These are phyloP conservation scores for Thaumatotibia leucotreta DNA, from an alignment of 1,140 invertebrate genomes.

Conservation along the genomic window DNA sequence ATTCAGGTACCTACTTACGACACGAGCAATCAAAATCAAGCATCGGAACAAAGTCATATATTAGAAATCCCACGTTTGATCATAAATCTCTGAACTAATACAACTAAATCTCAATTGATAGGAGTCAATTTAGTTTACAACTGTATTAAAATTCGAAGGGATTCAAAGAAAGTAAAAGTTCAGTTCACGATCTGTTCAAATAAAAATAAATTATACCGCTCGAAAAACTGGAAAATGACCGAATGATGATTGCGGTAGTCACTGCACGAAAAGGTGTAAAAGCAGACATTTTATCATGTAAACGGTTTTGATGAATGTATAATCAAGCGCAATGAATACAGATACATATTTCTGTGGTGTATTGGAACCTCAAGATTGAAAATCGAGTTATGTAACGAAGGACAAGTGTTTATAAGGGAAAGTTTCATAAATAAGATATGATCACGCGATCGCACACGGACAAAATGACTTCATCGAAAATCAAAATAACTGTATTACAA, in stretches of 20 bases:
- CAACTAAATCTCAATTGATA: background rate
- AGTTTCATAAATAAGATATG: background rate
- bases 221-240: conserved; percentile 1
- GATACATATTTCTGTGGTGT: background rate
- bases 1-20: background rate
- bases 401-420: background rate
- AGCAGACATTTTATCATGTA: background rate
- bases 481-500: background rate
- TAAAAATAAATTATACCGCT: conserved; percentile 5
- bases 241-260: background rate
- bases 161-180: conserved; percentile 7
- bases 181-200: background rate
- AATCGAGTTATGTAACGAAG: background rate
- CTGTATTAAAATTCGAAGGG: conserved; percentile 8
- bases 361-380: no score
- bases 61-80: background rate
- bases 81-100: background rate
- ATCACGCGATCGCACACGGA: background rate
- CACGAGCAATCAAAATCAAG: background rate
- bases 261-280: background rate
- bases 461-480: conserved; percentile 2
- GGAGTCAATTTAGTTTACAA: conserved; percentile 2
- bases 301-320: background rate
- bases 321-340: background rate
- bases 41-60: background rate